phyloP scores from a whole-genome alignment of 2,113 vertebrate genomes.

The Sigmodon hispidus region DNA sequence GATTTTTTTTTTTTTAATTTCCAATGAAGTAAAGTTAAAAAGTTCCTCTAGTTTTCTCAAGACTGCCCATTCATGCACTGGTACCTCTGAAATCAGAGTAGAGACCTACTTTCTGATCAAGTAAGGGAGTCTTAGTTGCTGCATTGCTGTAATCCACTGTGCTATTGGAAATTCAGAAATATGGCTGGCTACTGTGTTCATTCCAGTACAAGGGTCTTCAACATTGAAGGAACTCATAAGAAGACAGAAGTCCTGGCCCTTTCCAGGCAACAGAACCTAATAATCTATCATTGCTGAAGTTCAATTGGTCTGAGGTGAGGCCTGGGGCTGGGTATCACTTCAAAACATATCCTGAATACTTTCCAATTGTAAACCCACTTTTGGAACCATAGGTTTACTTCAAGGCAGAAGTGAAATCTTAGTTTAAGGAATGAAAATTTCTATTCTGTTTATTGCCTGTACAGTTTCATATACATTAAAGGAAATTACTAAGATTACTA shows the following conservation, averaged over 20 bases:
- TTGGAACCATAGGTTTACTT: neutral
- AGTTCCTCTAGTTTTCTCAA: neutral
- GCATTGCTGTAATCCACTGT: neutral
- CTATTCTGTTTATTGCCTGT: neutral
- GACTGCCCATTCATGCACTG: neutral
- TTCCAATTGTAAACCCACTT: neutral
- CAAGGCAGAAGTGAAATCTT: neutral
- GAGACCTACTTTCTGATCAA: neutral
- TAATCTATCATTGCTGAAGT: neutral
- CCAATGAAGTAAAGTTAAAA: neutral
- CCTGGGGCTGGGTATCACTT: neutral
- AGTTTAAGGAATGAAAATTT: neutral
- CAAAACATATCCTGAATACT: neutral
- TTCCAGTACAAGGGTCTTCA: neutral
- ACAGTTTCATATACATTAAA: neutral
- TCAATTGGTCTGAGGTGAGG: neutral
- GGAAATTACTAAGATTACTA: neutral
- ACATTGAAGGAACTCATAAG: neutral
- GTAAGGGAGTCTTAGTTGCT: neutral
- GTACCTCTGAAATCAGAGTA: neutral
- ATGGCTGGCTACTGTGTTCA: accelerated
- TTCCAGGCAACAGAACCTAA: too few species aligned
- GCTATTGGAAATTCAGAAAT: neutral
- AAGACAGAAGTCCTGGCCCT: neutral
- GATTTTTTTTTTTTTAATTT: neutral